phyloP scores from a whole-genome alignment of 2,113 vertebrate species.

The Solea solea region DNA sequence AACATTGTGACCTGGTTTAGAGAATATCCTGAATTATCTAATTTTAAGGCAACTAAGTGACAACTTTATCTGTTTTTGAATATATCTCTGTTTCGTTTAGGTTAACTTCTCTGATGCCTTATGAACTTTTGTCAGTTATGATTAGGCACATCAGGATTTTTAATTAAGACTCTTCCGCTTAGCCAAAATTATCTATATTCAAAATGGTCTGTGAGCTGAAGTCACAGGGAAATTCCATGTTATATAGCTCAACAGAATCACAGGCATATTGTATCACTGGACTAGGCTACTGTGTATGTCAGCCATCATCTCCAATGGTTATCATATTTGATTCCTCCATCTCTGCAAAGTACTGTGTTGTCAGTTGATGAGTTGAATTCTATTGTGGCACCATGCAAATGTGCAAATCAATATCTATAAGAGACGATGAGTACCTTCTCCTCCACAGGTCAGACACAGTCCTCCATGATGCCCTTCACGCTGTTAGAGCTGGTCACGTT shows the following conservation, averaged over 20 bases:
- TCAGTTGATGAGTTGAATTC: conserved; percentile 4
- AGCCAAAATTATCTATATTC: neutral
- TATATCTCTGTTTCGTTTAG: too few relatives aligned
- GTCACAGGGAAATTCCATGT: neutral
- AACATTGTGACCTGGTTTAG: too few relatives aligned
- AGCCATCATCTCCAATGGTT: neutral
- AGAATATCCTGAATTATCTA: too few relatives aligned
- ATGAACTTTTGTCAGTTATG: neutral
- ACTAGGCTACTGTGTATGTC: too few relatives aligned
- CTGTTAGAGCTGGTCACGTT: conserved; percentile 90
- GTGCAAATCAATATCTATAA: conserved; percentile 54
- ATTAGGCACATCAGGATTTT: neutral
- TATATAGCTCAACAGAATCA: neutral
- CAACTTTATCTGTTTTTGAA: too few relatives aligned
- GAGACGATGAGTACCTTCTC: conserved; percentile 24
- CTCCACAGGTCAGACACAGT: conserved; percentile 85
- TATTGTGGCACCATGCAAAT: conserved; percentile 24
- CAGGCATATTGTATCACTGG: too few relatives aligned
- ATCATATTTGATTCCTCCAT: neutral
- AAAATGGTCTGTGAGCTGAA: neutral
- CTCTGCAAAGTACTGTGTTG: neutral
- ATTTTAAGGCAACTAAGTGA: too few relatives aligned
- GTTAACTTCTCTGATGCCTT: neutral
- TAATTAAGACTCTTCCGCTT: neutral
- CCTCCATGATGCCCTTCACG: conserved; percentile 98